Conservation (phyloP, 2,113 vertebrate genomes). For the Copsychus sechellarum region DNA sequence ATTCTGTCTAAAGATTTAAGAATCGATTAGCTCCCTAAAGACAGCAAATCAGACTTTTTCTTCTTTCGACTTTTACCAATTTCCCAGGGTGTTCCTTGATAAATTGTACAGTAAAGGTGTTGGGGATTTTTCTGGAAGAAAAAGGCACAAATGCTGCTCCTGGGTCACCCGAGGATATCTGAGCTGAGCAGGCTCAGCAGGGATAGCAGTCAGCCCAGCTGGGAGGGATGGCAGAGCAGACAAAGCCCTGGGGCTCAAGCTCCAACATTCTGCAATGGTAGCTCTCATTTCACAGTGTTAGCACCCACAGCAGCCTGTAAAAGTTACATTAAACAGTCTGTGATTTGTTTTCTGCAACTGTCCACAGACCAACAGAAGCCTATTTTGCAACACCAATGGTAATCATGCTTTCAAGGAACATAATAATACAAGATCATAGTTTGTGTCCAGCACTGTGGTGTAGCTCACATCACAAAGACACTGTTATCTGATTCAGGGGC, state of each 20-base stretch:
- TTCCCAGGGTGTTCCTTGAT: not conserved
- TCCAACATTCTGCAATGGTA: not conserved
- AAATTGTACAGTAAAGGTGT: not conserved
- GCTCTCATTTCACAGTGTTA: not conserved
- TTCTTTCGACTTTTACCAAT: not conserved
- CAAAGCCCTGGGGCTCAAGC: not conserved
- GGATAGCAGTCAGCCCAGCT: not conserved
- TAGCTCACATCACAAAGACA: not conserved
- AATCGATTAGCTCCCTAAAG: not conserved
- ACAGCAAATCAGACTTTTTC: not conserved
- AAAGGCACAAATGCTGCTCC: not conserved
- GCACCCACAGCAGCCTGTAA: accelerated
- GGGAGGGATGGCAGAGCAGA: not conserved
- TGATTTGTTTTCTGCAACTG: not conserved
- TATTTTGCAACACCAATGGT: not conserved
- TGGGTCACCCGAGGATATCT: not conserved
- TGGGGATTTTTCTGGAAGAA: not conserved
- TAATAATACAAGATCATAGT: not conserved
- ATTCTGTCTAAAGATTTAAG: not conserved
- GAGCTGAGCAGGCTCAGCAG: not conserved
- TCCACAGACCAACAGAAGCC: not conserved
- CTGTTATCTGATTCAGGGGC: not conserved
- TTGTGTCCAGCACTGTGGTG: not conserved
- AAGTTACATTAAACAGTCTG: accelerated
- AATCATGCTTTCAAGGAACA: not conserved